Evolutionary conservation across 2,888 invertebrate genomes (phyloP), one percentile per base, ranked within the genome.

Genomic region (Caenorhabditis sp.): DNA sequence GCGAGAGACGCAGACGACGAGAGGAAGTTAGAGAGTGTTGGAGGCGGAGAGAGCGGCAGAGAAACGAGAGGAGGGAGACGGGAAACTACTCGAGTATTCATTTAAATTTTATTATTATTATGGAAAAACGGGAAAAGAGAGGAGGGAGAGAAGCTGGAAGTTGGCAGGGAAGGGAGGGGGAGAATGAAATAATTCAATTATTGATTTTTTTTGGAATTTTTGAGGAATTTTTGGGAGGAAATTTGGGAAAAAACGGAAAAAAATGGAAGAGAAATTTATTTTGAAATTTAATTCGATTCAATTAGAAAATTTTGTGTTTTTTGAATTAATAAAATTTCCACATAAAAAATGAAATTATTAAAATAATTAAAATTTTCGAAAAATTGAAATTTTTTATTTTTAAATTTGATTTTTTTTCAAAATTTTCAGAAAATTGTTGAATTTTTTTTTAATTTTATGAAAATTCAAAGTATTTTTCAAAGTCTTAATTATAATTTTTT

Each of bases 31-130:
- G 47, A 47, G 47, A 47, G 47, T 18, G 47, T 47, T 4, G 3
- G 18, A 5, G 4, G 18, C 3, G 18, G 47, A n/a, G 47, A 47
- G 47, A 18, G 40, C 3, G 5, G 47, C 18, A 47, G 47, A 47
- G 47, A 47, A 20, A 15, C 13, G 40, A 47, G 47, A 47, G 47
- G 18, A 5, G 18, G 5, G 18, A 47, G 47, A 18, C 18, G 18
- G 18, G 9, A 18, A 47, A 47, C 18, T 47, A 47, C 47, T 47
- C 47, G 47, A 47, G 47, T 47, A 47, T 47, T 47, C 47, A 47
- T 47, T 47, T 20, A 18, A 47, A 18, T 47, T 20, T 40, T 40
- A 40, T 40, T 40, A 40, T 40, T 8, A 40, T 13, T 11, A 13
- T 11, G 40, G 13, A 40, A 13, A 11, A 40, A 2, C 13, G 40